A percentile compares a stretch with the other conserved stretches of the same genome.
phyloP scores from a whole-genome alignment of 2,113 vertebrate genomes.

The Alligator sinensis region DNA sequence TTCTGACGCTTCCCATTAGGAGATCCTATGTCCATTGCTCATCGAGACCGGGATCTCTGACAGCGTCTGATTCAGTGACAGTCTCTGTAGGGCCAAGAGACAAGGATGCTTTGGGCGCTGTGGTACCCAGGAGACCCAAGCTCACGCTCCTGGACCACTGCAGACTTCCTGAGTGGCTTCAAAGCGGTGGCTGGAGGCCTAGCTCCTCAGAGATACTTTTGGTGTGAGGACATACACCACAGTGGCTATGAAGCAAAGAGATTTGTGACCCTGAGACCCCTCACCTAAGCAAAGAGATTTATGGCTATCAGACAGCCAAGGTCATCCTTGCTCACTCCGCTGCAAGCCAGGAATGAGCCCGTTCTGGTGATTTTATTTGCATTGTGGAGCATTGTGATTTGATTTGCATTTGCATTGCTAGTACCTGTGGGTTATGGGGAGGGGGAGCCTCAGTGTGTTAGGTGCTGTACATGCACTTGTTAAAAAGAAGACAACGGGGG shows the following conservation, averaged over 20 bases:
- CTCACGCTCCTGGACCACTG: constrained; percentile 19
- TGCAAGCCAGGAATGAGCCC: too few relatives aligned
- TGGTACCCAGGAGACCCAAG: background rate
- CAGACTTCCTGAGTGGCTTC: background rate
- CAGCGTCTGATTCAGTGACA: background rate
- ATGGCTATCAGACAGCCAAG: background rate
- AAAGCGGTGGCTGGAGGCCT: constrained; percentile 10
- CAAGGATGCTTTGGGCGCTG: background rate
- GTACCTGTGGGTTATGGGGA: too few relatives aligned
- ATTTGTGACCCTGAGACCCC: too few relatives aligned
- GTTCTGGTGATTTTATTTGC: background rate
- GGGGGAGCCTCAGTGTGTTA: background rate
- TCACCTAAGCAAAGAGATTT: too few relatives aligned
- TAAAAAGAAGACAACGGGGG: background rate
- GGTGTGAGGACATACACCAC: too few relatives aligned
- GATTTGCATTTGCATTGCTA: background rate
- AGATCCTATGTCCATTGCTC: background rate
- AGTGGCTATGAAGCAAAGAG: too few relatives aligned
- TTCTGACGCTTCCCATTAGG: too few relatives aligned
- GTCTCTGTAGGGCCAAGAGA: background rate
- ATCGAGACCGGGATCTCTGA: background rate
- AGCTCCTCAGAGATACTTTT: constrained; percentile 26
- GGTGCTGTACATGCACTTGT: background rate
- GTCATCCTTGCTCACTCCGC: background rate
- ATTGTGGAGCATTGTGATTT: background rate